Percentiles rank a stretch among this genome's conserved stretches.
phyloP scores from a whole-genome alignment of 2,113 vertebrate species.

The Eidolon helvum region DNA sequence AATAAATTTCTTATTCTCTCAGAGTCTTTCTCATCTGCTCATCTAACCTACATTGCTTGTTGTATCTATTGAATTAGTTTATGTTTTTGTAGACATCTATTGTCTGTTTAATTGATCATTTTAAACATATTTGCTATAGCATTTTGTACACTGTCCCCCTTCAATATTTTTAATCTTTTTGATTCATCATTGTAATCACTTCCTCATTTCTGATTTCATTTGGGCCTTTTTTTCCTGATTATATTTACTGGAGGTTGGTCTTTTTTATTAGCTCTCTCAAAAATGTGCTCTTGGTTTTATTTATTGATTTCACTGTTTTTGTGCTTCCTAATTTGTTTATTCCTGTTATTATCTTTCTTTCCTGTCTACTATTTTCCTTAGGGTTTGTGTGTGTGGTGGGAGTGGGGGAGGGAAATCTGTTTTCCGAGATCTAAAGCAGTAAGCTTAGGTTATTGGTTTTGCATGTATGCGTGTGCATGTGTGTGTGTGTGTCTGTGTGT shows the following conservation, averaged over 20 bases:
- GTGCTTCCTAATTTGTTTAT: constrained; percentile 63
- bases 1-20: not conserved
- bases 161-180: constrained; percentile 48
- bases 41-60: not conserved
- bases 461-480: not conserved
- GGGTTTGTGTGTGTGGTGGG: not conserved
- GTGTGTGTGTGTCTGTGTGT: not conserved
- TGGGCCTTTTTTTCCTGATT: constrained; percentile 45
- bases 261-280: constrained; percentile 56
- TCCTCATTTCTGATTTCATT: constrained; percentile 58
- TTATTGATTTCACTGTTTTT: constrained; percentile 45
- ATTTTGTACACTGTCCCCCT: not conserved
- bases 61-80: not conserved
- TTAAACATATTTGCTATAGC: constrained; percentile 18
- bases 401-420: not conserved
- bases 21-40: not conserved
- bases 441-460: not conserved
- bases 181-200: constrained; percentile 54
- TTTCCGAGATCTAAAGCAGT: not conserved
- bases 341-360: constrained; percentile 47
- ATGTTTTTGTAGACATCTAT: constrained; percentile 27
- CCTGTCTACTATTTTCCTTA: not conserved
- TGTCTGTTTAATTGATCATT: constrained; percentile 64
- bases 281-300: constrained; percentile 53
- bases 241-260: constrained; percentile 50